A percentile compares a stretch with the other conserved stretches of the same genome.
Conservation (phyloP, 2,888 invertebrate genomes). For the Eucriotettix oculatus region DNA sequence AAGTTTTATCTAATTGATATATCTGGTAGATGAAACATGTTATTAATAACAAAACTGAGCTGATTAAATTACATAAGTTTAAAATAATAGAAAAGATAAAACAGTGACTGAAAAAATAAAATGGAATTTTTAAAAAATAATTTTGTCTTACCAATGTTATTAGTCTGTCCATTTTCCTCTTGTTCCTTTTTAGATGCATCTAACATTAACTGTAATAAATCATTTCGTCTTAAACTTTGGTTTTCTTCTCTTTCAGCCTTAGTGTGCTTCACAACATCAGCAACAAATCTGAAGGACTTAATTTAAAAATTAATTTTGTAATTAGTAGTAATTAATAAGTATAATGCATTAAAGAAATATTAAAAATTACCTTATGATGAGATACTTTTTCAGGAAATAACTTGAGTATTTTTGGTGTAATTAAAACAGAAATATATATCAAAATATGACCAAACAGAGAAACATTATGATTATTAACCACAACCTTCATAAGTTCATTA, state of each 20-base stretch:
- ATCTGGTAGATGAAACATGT: no score
- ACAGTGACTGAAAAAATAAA: no score
- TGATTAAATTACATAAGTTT: neutral
- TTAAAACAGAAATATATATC: conserved; percentile 1
- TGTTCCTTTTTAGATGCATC: conserved; percentile 29
- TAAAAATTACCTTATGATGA: no score
- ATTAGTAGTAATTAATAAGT: no score
- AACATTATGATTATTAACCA: conserved; percentile 14
- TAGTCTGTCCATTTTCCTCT: conserved; percentile 4
- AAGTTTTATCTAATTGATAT: no score
- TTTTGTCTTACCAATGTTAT: neutral
- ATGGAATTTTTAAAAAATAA: no score
- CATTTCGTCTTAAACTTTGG: conserved; percentile 21
- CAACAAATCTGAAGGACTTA: conserved; percentile 14
- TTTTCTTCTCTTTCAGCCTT: conserved; percentile 12
- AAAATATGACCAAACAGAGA: conserved; percentile 11
- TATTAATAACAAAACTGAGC: no score
- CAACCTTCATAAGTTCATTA: conserved; percentile 29
- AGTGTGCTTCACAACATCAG: conserved; percentile 14
- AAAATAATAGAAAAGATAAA: no score
- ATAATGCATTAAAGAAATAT: no score
- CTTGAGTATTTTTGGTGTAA: no score
- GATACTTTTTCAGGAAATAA: no score
- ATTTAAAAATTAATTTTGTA: no score
- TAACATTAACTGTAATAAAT: conserved; percentile 32